Conservation (phyloP, 2,113 vertebrate genomes). For the Cebidichthys violaceus region DNA sequence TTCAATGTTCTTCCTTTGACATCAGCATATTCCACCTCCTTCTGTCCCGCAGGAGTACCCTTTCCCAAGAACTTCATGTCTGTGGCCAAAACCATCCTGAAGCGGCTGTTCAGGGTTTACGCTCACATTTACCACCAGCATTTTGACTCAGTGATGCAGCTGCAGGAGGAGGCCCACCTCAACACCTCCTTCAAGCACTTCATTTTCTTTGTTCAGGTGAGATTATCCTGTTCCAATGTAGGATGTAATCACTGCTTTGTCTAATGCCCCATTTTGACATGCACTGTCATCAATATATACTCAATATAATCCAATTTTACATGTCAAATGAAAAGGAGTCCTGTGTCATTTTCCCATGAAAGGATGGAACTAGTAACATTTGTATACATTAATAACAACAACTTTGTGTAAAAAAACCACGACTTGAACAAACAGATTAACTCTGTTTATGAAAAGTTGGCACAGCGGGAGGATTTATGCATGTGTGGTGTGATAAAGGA, state of each 20-base stretch:
- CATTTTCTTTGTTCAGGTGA: conserved; percentile 98
- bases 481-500: neutral
- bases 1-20: conserved; percentile 10
- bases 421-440: neutral
- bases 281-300: neutral
- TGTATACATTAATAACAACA: neutral
- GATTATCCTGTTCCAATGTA: neutral
- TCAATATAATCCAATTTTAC: neutral
- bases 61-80: conserved; percentile 99
- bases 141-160: conserved; percentile 96
- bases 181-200: conserved; percentile 99
- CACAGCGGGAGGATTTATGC: neutral
- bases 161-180: conserved; percentile 97
- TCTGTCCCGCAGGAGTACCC: conserved; percentile 87
- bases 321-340: neutral
- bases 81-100: conserved; percentile 97
- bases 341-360: neutral
- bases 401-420: neutral
- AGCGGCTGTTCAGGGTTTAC: conserved; percentile 94
- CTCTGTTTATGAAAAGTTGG: neutral
- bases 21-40: conserved; percentile 18
- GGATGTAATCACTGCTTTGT: neutral
- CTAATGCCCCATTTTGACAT: neutral
- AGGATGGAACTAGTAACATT: neutral
- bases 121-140: conserved; percentile 99